Conservation (phyloP, 2,888 invertebrate genomes). For the Noctua comes region DNA sequence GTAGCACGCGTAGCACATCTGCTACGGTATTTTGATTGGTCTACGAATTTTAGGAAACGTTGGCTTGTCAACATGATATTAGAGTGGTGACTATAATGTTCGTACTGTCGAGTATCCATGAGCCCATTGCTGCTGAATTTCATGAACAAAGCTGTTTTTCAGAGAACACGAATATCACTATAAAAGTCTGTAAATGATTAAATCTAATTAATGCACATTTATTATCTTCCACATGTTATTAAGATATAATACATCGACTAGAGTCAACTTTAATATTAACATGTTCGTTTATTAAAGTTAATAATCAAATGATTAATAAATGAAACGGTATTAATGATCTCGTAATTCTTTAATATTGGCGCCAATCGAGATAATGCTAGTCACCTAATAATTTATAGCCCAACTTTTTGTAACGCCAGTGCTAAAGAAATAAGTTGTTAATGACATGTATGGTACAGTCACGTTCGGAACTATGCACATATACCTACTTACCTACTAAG, state of each 20-base stretch:
- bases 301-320: neutral
- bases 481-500: neutral
- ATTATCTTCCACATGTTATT: neutral
- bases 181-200: neutral
- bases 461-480: neutral
- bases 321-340: neutral
- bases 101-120: neutral
- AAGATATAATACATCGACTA: neutral
- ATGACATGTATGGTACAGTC: neutral
- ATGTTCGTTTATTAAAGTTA: neutral
- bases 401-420: conserved; percentile 13
- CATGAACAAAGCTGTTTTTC: neutral
- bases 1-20: conserved; percentile 49
- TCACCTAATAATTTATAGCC: conserved; percentile 14
- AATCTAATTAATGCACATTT: neutral
- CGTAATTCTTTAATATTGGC: conserved; percentile 2
- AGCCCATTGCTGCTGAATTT: neutral
- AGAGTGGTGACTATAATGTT: neutral
- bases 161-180: neutral
- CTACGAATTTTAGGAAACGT: conserved; percentile 17
- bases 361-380: neutral
- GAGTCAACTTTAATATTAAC: neutral
- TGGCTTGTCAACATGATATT: neutral
- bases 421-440: neutral
- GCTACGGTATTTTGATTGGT: conserved; percentile 39